Evolutionary conservation across 2,113 vertebrate genomes (phyloP).

Genomic region (Scopus umbretta): DNA sequence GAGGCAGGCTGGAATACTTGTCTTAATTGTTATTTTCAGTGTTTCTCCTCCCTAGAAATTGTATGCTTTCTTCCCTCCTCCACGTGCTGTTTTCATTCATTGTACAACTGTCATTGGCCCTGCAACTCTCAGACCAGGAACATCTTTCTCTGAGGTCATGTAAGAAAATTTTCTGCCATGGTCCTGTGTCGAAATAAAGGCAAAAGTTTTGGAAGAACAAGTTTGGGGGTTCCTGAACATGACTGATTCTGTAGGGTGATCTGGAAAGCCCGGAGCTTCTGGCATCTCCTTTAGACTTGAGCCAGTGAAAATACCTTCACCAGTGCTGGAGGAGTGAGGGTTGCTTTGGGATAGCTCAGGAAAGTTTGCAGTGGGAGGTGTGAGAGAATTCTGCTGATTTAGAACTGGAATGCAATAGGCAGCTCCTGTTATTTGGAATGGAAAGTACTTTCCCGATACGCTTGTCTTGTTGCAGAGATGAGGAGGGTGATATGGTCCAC

Average conservation of each 20-base stretch:
- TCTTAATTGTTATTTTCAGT: not conserved
- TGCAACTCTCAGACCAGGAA: not conserved
- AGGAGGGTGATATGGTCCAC: not conserved
- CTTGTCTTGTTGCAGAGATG: not conserved
- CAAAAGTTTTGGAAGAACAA: slow-evolving; percentile 2
- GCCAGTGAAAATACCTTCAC: not conserved
- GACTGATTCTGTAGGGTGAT: slow-evolving; percentile 2
- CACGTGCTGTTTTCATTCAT: not conserved
- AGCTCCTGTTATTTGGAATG: not conserved
- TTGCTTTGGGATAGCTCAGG: not conserved
- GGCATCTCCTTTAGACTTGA: not conserved
- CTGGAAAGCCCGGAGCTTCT: slow-evolving; percentile 33
- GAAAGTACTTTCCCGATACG: not conserved
- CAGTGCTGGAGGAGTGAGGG: not conserved
- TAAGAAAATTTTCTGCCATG: not conserved
- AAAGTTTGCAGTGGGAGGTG: slow-evolving; percentile 58
- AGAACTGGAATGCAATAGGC: slow-evolving; percentile 49
- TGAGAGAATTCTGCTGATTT: slow-evolving; percentile 45
- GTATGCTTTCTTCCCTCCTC: not conserved
- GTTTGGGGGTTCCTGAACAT: slow-evolving; percentile 58
- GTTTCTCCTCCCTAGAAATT: not conserved
- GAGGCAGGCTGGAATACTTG: not conserved
- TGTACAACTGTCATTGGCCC: not conserved
- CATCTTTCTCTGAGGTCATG: not conserved
- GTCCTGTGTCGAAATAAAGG: slow-evolving; percentile 46